Base-by-base conservation (phyloP, 1,140 invertebrate species). In the Brachionus manjavacas region DNA sequence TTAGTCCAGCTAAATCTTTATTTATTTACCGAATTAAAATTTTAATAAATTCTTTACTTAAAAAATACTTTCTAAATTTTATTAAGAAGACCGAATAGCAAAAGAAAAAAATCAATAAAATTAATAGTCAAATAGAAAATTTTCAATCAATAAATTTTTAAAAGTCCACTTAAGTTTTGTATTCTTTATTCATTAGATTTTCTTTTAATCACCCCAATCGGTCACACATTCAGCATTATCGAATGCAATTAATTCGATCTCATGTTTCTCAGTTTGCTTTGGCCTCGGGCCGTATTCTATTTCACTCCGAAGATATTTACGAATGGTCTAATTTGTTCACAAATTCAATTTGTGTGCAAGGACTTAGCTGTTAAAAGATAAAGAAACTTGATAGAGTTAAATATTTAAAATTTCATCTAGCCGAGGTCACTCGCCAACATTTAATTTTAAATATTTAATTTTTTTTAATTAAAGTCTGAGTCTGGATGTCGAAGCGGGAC, bases 381-480 rank as follows among this genome's bases (percentile, higher is more conserved):
- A 72, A 41, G 39, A 41, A 72, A 72, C n/a, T 72, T 41, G 39
- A 72, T 72, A 41, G 41, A 60, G 52, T 60, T 60, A 60, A 60
- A 60, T 60, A 60, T 60, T 60, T 60, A 60, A 60, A 60, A 8
- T 20, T 60, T n/a, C 52, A 60, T 20, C 20, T 60, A 60, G 52
- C 20, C 52, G 52, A 60, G 52, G 52, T 60, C 52, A 60, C 16
- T 60, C 52, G 52, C 3, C 52, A 8, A 60, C 52, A 55, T 20
- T 55, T 16, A 16, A 16, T 16, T 55, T 55, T 60, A 60, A 60
- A 60, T 60, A 60, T 60, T 60, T 60, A 60, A 20, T 60, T 60
- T 23, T 60, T 60, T 60, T 60, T 60, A 60, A 60, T 60, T 60
- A 60, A 60, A 60, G n/a, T 60, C 4, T 20, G n/a, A 60, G 52